Conservation (phyloP, 2,113 vertebrate species). For the Pelobates fuscus region DNA sequence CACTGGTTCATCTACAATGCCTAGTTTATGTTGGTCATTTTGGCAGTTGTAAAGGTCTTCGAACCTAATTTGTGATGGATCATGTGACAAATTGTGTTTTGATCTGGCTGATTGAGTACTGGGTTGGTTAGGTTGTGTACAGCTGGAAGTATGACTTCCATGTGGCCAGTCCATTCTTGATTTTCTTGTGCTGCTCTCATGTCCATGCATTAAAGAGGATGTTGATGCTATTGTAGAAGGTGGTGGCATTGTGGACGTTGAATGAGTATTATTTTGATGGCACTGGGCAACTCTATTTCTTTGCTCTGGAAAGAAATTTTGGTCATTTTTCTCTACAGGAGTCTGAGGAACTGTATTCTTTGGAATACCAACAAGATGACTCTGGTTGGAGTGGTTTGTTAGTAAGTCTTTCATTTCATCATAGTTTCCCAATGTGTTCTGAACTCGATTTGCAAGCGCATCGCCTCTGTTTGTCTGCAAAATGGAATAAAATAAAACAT, state of each 20-base stretch:
- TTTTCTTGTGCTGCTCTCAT: conserved; percentile 78
- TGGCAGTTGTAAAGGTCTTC: conserved; percentile 84
- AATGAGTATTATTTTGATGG: conserved; percentile 66
- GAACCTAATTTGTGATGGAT: conserved; percentile 75
- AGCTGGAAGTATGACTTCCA: conserved; percentile 67
- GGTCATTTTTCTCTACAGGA: conserved; percentile 73
- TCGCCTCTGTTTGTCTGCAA: conserved; percentile 90
- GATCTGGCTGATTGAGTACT: conserved; percentile 69
- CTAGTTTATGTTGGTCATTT: conserved; percentile 79
- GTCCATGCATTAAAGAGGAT: conserved; percentile 65
- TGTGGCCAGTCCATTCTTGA: conserved; percentile 83
- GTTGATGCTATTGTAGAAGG: conserved; percentile 73
- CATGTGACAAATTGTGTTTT: conserved; percentile 74
- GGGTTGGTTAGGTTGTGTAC: conserved; percentile 65
- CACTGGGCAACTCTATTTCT: conserved; percentile 70
- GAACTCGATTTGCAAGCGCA: conserved; percentile 90
- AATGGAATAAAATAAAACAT: conserved; percentile 57
- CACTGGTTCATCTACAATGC: conserved; percentile 71
- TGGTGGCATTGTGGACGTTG: conserved; percentile 66
- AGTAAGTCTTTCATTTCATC: conserved; percentile 95
- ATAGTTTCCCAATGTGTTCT: conserved; percentile 92
- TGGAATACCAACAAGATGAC: conserved; percentile 94
- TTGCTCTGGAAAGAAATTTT: conserved; percentile 79
- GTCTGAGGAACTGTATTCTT: conserved; percentile 87
- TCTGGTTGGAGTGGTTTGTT: conserved; percentile 93